Evolutionary conservation across 2,888 invertebrate species (phyloP).

Genomic region (Ophion ventricosus): DNA sequence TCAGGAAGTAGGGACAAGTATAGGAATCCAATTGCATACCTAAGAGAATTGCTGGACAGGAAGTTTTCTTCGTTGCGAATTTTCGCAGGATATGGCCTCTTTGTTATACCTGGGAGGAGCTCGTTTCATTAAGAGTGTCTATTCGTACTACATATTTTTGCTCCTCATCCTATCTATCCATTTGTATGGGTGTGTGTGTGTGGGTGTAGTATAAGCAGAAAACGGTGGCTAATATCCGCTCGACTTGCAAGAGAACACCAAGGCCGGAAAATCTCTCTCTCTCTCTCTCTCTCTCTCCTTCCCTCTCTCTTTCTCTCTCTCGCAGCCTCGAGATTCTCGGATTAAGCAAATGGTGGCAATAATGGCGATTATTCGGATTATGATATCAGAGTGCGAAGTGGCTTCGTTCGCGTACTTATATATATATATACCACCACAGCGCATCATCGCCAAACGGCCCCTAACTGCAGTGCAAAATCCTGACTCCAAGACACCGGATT

Average conservation of each 20-base stretch:
- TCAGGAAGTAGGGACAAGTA: too few species aligned
- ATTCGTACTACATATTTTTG: too few species aligned
- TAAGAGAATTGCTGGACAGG: too few species aligned
- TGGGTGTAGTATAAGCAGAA: background rate
- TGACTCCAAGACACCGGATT: constrained; percentile 83
- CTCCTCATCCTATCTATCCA: too few species aligned
- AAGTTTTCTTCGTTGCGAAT: too few species aligned
- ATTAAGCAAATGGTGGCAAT: constrained; percentile 83
- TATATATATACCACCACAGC: constrained; percentile 14
- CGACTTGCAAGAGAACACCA: constrained; percentile 45
- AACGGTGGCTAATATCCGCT: constrained; percentile 51
- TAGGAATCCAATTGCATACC: too few species aligned
- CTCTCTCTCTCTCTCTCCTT: too few species aligned
- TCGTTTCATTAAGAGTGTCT: too few species aligned
- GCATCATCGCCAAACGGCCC: constrained; percentile 70
- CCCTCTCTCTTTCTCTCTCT: background rate
- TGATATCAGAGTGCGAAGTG: constrained; percentile 83
- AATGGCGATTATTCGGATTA: constrained; percentile 84
- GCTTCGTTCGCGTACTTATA: constrained; percentile 75
- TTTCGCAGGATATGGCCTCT: too few species aligned
- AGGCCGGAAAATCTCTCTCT: constrained; percentile 56
- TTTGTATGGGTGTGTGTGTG: too few species aligned
- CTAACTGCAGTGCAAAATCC: constrained; percentile 77
- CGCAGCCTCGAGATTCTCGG: constrained; percentile 72
- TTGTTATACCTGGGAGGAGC: too few species aligned